phyloP scores from a whole-genome alignment of 2,888 invertebrate species.

The Temnothorax unifasciatus region DNA sequence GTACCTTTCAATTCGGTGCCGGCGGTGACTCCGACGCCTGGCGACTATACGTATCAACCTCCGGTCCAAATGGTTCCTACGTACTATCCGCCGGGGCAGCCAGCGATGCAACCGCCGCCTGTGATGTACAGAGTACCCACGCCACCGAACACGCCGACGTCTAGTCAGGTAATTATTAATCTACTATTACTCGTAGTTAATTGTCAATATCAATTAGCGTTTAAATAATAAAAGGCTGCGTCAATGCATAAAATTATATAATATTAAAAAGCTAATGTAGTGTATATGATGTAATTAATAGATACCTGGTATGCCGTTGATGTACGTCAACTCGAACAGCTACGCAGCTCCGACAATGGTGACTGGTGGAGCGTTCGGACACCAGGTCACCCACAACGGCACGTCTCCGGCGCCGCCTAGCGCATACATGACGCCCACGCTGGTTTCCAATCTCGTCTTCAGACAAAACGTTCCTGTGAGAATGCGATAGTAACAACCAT shows the following conservation, averaged over 20 bases:
- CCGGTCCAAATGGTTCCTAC: conserved; percentile 83
- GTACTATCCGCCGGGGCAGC: conserved; percentile 82
- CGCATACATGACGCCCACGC: conserved; percentile 82
- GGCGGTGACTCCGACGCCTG: conserved; percentile 80
- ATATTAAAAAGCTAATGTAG: not conserved
- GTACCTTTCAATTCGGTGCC: conserved; percentile 83
- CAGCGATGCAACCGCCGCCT: conserved; percentile 82
- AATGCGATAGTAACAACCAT: not conserved
- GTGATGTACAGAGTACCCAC: conserved; percentile 85
- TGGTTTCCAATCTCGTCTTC: conserved; percentile 84
- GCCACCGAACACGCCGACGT: conserved; percentile 84
- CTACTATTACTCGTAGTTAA: not conserved
- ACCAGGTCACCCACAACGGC: conserved; percentile 81
- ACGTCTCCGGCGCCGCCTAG: conserved; percentile 82
- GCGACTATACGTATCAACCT: conserved; percentile 83
- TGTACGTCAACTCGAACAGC: conserved; percentile 84
- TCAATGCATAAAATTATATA: not conserved
- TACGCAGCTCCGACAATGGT: conserved; percentile 82
- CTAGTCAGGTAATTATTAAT: conserved; percentile 79
- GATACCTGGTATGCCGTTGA: conserved; percentile 84
- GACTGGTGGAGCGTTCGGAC: conserved; percentile 81
- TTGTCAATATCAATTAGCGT: not conserved
- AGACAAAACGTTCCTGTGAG: conserved; percentile 85
- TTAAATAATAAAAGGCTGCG: not conserved
- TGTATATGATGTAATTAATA: conserved; percentile 56